Percentiles rank a stretch among this genome's conserved stretches.
Evolutionary conservation across 2,797 vertebrate genomes (phyloP).

Genomic region (Muraenolepis orangiensis): DNA sequence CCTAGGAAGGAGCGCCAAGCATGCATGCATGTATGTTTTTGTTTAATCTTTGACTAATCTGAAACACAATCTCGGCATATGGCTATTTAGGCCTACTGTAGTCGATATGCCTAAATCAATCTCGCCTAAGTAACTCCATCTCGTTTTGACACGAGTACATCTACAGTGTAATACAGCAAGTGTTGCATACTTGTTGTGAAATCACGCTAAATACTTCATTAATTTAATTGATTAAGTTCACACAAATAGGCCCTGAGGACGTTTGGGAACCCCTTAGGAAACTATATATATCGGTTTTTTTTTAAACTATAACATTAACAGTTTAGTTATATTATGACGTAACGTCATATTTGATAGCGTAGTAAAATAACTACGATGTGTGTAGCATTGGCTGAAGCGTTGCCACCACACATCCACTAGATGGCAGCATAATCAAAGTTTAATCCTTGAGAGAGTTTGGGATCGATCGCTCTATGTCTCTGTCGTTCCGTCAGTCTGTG

Average conservation of each 20-base stretch:
- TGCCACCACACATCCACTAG: constrained; percentile 43
- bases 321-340: neutral
- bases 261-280: neutral
- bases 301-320: too few relatives aligned
- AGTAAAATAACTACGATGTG: neutral
- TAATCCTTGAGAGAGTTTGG: neutral
- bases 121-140: too few relatives aligned
- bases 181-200: too few relatives aligned
- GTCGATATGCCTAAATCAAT: too few relatives aligned
- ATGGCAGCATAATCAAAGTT: constrained; percentile 29
- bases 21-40: too few relatives aligned
- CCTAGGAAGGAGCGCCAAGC: neutral
- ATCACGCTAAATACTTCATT: too few relatives aligned
- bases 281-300: neutral
- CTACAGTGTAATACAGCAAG: neutral
- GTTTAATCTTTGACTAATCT: too few relatives aligned
- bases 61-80: too few relatives aligned
- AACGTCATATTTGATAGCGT: neutral
- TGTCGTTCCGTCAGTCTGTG: neutral
- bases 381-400: constrained; percentile 3
- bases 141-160: neutral
- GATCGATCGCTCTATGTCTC: neutral
- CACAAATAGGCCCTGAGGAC: neutral
- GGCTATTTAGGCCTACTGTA: too few relatives aligned
- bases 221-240: neutral